phyloP scores from a whole-genome alignment of 2,888 invertebrate species.

The Cheilosia urbana region DNA sequence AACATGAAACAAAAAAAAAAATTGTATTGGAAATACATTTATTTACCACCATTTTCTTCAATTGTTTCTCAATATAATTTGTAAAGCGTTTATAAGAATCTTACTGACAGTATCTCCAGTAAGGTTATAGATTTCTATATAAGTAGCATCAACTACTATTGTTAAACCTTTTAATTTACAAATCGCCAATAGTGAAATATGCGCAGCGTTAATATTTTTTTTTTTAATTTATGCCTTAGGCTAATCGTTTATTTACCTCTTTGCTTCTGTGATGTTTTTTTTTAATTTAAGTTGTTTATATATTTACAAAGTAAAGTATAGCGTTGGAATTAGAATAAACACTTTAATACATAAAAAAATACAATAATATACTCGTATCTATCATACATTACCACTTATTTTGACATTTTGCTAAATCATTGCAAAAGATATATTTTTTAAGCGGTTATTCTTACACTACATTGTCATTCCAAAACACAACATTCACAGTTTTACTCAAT shows the following conservation, averaged over 20 bases:
- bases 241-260: slow-evolving; percentile 7
- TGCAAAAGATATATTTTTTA: slow-evolving; percentile 9
- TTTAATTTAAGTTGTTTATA: neutral
- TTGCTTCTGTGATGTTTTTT: slow-evolving; percentile 33
- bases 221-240: slow-evolving; percentile 35
- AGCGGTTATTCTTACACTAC: slow-evolving; percentile 10
- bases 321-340: slow-evolving; percentile 24
- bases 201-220: neutral
- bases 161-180: too few relatives aligned
- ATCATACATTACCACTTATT: slow-evolving; percentile 26
- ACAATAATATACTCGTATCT: slow-evolving; percentile 28
- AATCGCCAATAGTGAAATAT: neutral
- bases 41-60: too few relatives aligned
- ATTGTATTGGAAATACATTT: too few relatives aligned
- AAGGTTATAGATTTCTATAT: too few relatives aligned
- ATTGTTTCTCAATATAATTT: too few relatives aligned
- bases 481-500: slow-evolving; percentile 1
- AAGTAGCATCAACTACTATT: too few relatives aligned
- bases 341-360: slow-evolving; percentile 27
- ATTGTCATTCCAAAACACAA: slow-evolving; percentile 36
- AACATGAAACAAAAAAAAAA: too few relatives aligned
- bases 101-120: too few relatives aligned
- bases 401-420: slow-evolving; percentile 21
- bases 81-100: too few relatives aligned
- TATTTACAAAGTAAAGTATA: slow-evolving; percentile 27